Evolutionary conservation across 2,888 invertebrate species (phyloP).

Genomic region (Pandemis corylana): DNA sequence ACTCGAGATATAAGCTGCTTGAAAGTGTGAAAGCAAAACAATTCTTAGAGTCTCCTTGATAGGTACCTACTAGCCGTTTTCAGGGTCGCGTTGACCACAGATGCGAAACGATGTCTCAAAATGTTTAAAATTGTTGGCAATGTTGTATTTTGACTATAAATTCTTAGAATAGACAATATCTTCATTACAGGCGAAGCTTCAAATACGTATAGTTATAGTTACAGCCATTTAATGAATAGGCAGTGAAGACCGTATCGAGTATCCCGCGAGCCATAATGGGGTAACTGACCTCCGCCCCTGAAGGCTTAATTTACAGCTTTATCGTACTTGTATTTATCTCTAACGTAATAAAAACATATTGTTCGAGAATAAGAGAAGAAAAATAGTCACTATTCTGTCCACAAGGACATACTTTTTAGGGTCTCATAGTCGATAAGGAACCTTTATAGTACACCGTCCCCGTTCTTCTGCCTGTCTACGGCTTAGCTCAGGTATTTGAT

Average conservation of each 20-base stretch:
- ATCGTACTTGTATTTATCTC: constrained; percentile 1
- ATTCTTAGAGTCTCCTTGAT: too few species aligned
- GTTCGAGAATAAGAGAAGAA: background rate
- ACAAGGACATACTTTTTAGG: background rate
- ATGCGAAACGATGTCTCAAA: too few species aligned
- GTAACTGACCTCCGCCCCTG: constrained; percentile 16
- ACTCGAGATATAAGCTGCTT: too few species aligned
- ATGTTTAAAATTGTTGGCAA: too few species aligned
- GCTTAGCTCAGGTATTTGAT: too few species aligned
- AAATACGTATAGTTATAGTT: constrained; percentile 1
- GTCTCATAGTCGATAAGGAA: too few species aligned
- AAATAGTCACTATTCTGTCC: background rate
- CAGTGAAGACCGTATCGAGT: constrained; percentile 30
- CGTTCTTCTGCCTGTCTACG: too few species aligned
- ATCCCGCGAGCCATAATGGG: constrained; percentile 16
- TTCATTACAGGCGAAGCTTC: background rate
- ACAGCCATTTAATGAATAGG: constrained; percentile 23
- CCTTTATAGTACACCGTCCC: too few species aligned
- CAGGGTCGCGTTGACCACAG: too few species aligned
- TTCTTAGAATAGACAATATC: background rate
- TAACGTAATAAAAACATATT: background rate
- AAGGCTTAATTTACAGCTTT: constrained; percentile 16
- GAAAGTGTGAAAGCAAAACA: too few species aligned
- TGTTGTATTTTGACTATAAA: background rate
- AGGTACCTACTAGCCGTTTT: too few species aligned